These are phyloP conservation scores for Hemitrygon akajei DNA, from an alignment of 2,797 vertebrate genomes.

Conservation along the genomic window DNA sequence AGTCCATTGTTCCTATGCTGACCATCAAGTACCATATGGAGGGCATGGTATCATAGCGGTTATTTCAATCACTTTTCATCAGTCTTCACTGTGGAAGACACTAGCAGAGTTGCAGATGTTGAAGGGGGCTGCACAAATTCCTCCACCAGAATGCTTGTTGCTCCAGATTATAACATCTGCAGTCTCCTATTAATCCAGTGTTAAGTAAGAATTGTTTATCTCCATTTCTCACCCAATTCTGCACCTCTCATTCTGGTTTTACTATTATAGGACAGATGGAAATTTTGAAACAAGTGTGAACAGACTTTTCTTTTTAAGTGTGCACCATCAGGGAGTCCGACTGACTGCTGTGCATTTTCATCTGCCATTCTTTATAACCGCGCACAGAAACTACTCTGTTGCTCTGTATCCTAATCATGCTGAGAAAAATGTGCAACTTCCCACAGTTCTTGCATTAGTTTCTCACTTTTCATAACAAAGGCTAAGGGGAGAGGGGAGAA, in stretches of 20 bases:
- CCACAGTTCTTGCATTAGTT: background rate
- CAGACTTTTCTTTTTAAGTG: background rate
- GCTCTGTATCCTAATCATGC: background rate
- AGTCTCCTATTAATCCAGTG: too few relatives aligned
- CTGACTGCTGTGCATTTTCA: background rate
- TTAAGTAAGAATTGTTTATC: too few relatives aligned
- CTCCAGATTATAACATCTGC: too few relatives aligned
- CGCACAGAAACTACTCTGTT: background rate
- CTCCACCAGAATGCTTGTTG: too few relatives aligned
- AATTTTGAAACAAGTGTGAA: background rate
- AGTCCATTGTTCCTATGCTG: too few relatives aligned
- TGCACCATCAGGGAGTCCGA: background rate
- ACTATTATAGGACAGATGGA: background rate
- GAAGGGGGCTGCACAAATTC: too few relatives aligned
- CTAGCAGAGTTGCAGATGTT: too few relatives aligned
- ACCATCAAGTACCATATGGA: too few relatives aligned
- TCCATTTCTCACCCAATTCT: background rate
- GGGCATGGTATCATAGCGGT: too few relatives aligned
- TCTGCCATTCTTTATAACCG: background rate
- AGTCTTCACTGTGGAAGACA: too few relatives aligned
- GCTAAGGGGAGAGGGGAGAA: background rate
- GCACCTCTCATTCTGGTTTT: background rate
- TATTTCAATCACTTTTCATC: too few relatives aligned
- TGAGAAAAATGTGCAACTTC: background rate
- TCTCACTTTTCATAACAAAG: background rate